Evolutionary conservation across 2,797 vertebrate species (phyloP), one percentile per base, ranked within the genome.

Genomic region (Diplodus sargus): DNA sequence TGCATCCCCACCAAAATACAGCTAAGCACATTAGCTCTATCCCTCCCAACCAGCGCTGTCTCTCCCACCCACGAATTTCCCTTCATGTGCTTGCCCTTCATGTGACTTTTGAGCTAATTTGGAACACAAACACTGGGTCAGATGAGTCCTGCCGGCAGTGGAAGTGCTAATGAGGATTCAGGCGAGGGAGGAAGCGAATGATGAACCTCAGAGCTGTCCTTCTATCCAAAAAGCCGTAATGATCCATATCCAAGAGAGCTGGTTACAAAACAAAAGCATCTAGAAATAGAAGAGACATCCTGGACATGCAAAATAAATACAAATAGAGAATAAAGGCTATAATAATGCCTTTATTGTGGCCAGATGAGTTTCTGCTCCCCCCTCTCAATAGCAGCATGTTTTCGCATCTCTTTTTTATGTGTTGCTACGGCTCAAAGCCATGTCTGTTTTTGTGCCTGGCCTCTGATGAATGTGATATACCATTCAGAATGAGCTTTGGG

Each of bases 91-190:
- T 83, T 83, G 87, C 74, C 86, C 88, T 88, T 94, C 85, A 84
- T 89, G 71, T 79, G 83, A 91, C 76, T 91, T 91, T 90, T 83
- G 48, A 87, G 84, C 79, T 90, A 80, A 89, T 93, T 93, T 89
- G 76, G 82, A 86, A 77, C 78, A 76, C 80, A 92, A 87, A 89
- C 83, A 82, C 49, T 73, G 83, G 85, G 72, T 70, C 61, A 74
- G 77, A 85, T 65, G 67, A 88, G 78, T 86, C 70, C 63, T 68
- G 83, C 89, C 85, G 79, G 83, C 69, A 68, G 81, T 62, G 61
- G 51, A 81, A 61, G 84, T 71, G 63, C 57, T 87, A 86, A 91
- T 90, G 84, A 90, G 84, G 81, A 83, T 82, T 86, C 25, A 28
- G 73, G 76, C 68, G 75, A 83, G 79, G 56, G 53, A 78, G 69